Conservation (phyloP, 2,888 invertebrate species). For the Aspidiotus rigidus region DNA sequence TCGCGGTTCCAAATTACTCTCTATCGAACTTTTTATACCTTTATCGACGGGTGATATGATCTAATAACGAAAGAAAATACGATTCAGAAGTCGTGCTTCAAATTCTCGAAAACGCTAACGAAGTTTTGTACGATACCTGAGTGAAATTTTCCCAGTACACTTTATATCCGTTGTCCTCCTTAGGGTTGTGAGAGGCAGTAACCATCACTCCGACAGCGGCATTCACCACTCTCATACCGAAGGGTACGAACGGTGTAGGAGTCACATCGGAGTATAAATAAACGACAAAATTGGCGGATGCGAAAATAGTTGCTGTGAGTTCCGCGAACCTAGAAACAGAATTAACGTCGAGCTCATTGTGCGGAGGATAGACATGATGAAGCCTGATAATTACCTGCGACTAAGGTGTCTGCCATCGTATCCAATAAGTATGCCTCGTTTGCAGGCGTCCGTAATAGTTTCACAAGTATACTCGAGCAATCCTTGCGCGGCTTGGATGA, state of each 20-base stretch:
- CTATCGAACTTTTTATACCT: conserved; percentile 68
- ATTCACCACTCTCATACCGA: conserved; percentile 60
- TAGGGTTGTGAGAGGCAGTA: conserved; percentile 93
- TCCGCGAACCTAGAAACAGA: conserved; percentile 65
- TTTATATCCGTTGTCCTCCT: conserved; percentile 94
- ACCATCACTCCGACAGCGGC: conserved; percentile 85
- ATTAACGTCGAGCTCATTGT: background rate
- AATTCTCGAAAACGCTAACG: no score
- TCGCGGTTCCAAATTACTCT: conserved; percentile 65
- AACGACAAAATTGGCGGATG: conserved; percentile 65
- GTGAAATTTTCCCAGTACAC: conserved; percentile 93
- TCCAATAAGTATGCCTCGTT: conserved; percentile 74
- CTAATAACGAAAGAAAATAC: conserved; percentile 44
- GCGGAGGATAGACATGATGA: background rate
- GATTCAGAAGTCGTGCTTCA: background rate
- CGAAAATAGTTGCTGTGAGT: conserved; percentile 73
- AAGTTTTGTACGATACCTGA: conserved; percentile 45
- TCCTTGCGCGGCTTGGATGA: conserved; percentile 90
- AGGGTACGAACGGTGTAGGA: conserved; percentile 92
- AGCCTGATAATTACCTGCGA: conserved; percentile 52
- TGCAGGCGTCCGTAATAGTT: conserved; percentile 48
- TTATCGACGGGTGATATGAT: conserved; percentile 87
- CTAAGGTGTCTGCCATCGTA: conserved; percentile 91
- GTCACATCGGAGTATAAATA: conserved; percentile 69
- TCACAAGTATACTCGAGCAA: conserved; percentile 60